Evolutionary conservation across 2,113 vertebrate genomes (phyloP).

Genomic region (Hepsetus odoe): DNA sequence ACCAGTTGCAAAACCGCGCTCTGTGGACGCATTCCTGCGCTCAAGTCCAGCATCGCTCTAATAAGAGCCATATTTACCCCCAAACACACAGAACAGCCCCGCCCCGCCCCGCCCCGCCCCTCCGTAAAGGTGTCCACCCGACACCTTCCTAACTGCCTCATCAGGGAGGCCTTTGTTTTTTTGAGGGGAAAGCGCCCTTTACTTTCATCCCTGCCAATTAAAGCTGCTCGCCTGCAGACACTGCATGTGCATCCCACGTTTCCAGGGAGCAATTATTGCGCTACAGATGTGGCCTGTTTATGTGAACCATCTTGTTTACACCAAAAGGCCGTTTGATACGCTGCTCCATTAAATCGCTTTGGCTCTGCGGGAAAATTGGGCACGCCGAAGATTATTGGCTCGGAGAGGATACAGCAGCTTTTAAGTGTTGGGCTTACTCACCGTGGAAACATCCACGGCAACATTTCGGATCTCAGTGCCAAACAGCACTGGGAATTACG

Average conservation of each 20-base stretch:
- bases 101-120: slow-evolving; percentile 20
- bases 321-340: slow-evolving; percentile 40
- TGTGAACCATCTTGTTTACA: slow-evolving; percentile 53
- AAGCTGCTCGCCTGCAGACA: slow-evolving; percentile 37
- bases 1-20: not conserved
- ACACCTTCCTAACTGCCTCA: slow-evolving; percentile 53
- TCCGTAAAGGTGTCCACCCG: not conserved
- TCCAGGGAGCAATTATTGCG: slow-evolving; percentile 53
- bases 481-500: too few species aligned
- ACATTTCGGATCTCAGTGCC: too few species aligned
- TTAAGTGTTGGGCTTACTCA: not conserved
- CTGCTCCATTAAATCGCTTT: slow-evolving; percentile 47
- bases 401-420: not conserved
- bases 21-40: not conserved
- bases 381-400: not conserved
- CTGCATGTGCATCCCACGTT: slow-evolving; percentile 28
- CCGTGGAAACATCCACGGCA: too few species aligned
- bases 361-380: slow-evolving; percentile 37
- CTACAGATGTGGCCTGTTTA: slow-evolving; percentile 61
- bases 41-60: not conserved
- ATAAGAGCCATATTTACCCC: slow-evolving; percentile 20
- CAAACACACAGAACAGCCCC: too few species aligned
- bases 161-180: slow-evolving; percentile 23
- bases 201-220: slow-evolving; percentile 53
- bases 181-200: slow-evolving; percentile 1